These are phyloP conservation scores for Drosophila subquinaria DNA, from an alignment of 2,888 invertebrate genomes.

Conservation along the genomic window DNA sequence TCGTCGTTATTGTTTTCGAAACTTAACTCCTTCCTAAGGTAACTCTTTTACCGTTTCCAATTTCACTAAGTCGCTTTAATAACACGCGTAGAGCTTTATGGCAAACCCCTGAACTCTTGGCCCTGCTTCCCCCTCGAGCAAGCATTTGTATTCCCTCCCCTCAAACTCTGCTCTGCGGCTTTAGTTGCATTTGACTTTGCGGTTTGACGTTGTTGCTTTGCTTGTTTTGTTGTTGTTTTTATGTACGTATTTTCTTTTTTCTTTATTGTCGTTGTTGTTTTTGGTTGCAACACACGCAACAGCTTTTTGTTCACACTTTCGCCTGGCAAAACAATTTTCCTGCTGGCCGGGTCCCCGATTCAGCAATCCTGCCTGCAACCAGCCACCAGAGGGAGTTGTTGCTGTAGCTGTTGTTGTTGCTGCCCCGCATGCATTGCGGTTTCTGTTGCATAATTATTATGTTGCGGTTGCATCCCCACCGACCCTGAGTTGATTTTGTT, in stretches of 20 bases:
- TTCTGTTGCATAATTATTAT: slow-evolving; percentile 82
- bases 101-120: slow-evolving; percentile 3
- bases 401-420: slow-evolving; percentile 34
- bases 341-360: slow-evolving; percentile 55
- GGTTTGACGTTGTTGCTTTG: slow-evolving; percentile 75
- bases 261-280: slow-evolving; percentile 30
- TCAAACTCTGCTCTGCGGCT: slow-evolving; percentile 70
- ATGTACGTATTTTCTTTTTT: slow-evolving; percentile 49
- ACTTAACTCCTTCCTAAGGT: neutral
- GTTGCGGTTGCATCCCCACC: slow-evolving; percentile 69
- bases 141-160: slow-evolving; percentile 35
- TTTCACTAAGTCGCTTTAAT: slow-evolving; percentile 60
- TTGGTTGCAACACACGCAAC: slow-evolving; percentile 75
- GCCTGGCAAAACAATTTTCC: slow-evolving; percentile 80
- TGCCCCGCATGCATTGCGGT: slow-evolving; percentile 78
- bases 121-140: neutral
- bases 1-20: slow-evolving; percentile 22
- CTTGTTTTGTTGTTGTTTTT: slow-evolving; percentile 55
- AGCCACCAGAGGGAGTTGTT: slow-evolving; percentile 33
- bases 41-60: slow-evolving; percentile 32
- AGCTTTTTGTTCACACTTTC: slow-evolving; percentile 83
- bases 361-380: slow-evolving; percentile 51
- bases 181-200: slow-evolving; percentile 82
- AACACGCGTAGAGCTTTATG: slow-evolving; percentile 50
- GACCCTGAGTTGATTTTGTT: slow-evolving; percentile 61